Base-by-base conservation (phyloP, 2,113 vertebrate species). In the Asarcornis scutulata region DNA sequence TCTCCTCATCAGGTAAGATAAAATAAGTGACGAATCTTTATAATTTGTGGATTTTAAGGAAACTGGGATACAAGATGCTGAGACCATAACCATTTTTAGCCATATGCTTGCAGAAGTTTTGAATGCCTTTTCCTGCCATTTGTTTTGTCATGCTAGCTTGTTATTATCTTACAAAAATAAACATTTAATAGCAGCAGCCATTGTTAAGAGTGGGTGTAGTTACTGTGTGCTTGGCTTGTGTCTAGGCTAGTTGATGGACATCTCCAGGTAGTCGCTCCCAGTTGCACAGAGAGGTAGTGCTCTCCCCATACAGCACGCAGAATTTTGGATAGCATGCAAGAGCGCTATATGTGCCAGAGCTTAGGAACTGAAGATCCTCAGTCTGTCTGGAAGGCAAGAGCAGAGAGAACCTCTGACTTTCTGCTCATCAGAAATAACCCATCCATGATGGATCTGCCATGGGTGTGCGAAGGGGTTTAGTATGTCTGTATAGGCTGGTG, bases 181-280 rank as follows among this genome's bases (percentile, higher is more conserved):
- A 60, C 48, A 56, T 64, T 63, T 80, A 91, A 56, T 79, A 73
- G 78, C 52, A 88, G 62, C 78, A 89, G 62, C 78, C 23, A 53
- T 95, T 59, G n/a, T 91, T 87, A 32, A 32, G 81, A 82, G 74
- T 79, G 93, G 56, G 80, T 78, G 63, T 95, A 84, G 83, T 75
- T 95, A 64, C 34, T 75, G 22, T 78, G 12, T 78, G 42, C 56
- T 81, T 83, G 42, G 42, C 60, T 59, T 86, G 48, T 75, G 81
- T 63, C 36, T 56, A 92, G 89, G 68, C 76, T 38, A 62, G 62
- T 68, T 72, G 73, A 68, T 56, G 64, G 69, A 89, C 75, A 58
- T 0, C 48, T 34, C 38, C 2, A 0, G 36, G 86, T 72, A 16
- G 52, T 76, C 56, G 8, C 26, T 92, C 7, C 3, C 31, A 50